Evolutionary conservation across 1,140 invertebrate species (phyloP).

Genomic region (Drosophila baimaii): DNA sequence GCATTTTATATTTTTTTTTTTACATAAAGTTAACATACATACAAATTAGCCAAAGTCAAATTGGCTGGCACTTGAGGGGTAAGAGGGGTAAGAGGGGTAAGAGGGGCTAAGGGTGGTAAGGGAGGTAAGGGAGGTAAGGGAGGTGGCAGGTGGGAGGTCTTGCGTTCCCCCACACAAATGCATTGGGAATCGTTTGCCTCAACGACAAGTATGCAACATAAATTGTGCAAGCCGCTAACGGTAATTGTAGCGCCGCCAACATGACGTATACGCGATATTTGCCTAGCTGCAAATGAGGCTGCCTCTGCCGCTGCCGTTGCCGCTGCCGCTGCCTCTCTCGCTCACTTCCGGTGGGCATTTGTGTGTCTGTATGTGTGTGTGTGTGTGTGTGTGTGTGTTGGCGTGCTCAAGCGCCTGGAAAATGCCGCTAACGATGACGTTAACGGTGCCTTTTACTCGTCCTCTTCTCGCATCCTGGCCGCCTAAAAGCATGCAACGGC

Average conservation of each 20-base stretch:
- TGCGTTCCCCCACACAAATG: slow-evolving; percentile 8
- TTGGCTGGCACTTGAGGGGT: slow-evolving; percentile 36
- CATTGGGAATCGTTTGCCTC: slow-evolving; percentile 39
- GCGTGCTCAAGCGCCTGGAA: slow-evolving; percentile 76
- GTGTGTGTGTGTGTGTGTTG: slow-evolving; percentile 23
- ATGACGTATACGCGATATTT: slow-evolving; percentile 79
- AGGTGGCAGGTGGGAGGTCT: background rate
- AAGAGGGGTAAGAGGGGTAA: too few species aligned
- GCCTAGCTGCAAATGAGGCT: slow-evolving; percentile 67
- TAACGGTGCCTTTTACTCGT: slow-evolving; percentile 42
- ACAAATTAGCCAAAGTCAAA: slow-evolving; percentile 58
- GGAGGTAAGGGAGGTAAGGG: too few species aligned
- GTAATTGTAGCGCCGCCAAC: slow-evolving; percentile 73
- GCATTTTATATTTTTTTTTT: slow-evolving; percentile 1
- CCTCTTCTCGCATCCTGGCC: slow-evolving; percentile 17
- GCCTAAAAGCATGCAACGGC: slow-evolving; percentile 74
- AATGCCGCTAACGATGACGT: slow-evolving; percentile 77
- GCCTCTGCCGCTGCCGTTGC: background rate
- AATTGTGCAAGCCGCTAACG: slow-evolving; percentile 74
- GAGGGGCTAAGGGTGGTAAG: too few species aligned
- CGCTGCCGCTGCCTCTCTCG: background rate
- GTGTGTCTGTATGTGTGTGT: background rate
- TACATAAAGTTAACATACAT: slow-evolving; percentile 15
- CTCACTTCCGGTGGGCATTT: slow-evolving; percentile 16
- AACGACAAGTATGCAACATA: slow-evolving; percentile 59